These are phyloP conservation scores for Pardalotus punctatus DNA, from an alignment of 2,113 vertebrate genomes.

Conservation along the genomic window DNA sequence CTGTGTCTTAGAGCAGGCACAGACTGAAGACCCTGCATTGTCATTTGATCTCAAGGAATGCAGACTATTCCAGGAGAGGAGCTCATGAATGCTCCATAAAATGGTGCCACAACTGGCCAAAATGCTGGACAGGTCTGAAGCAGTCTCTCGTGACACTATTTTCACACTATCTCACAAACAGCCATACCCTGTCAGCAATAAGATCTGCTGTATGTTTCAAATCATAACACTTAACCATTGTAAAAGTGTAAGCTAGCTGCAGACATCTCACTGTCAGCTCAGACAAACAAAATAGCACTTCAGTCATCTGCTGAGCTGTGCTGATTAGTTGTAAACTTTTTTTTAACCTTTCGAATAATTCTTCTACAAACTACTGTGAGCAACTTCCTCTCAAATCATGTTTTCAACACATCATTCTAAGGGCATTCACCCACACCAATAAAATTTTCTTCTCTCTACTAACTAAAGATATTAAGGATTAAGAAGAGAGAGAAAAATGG, in stretches of 20 bases:
- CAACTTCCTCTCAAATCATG: not conserved
- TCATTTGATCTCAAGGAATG: not conserved
- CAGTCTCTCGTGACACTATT: not conserved
- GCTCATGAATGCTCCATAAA: not conserved
- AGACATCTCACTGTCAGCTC: slow-evolving; percentile 59
- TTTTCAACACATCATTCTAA: slow-evolving; percentile 45
- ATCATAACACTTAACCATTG: not conserved
- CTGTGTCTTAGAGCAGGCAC: not conserved
- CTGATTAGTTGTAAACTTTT: slow-evolving; percentile 39
- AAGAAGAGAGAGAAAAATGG: not conserved
- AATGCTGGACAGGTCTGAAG: not conserved
- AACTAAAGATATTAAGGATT: not conserved
- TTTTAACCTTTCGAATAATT: not conserved
- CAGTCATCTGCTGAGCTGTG: slow-evolving; percentile 43
- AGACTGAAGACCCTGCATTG: not conserved
- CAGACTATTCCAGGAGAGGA: not conserved
- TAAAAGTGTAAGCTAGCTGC: not conserved
- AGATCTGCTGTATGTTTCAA: not conserved
- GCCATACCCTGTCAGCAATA: not conserved
- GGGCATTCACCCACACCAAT: slow-evolving; percentile 16
- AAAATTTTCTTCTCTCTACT: not conserved
- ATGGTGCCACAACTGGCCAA: not conserved
- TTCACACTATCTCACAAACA: not conserved
- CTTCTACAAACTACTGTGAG: not conserved
- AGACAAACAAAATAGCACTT: slow-evolving; percentile 55